Conservation (phyloP, 2,797 vertebrate genomes). For the Catamblyrhynchus diadema region DNA sequence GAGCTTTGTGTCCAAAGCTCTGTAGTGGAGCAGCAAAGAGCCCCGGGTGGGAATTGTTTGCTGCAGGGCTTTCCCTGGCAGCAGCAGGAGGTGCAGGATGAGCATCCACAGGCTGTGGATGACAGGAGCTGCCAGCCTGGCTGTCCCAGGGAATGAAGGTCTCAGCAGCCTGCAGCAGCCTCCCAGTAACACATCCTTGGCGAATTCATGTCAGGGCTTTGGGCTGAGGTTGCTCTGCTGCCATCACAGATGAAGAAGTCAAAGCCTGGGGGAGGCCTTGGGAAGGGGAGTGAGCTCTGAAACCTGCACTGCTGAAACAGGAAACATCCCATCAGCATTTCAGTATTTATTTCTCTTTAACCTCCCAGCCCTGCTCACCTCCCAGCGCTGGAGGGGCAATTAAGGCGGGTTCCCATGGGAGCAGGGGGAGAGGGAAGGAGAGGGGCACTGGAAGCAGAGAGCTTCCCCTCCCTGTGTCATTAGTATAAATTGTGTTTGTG, state of each 20-base stretch:
- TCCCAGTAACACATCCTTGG: neutral
- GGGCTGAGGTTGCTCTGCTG: neutral
- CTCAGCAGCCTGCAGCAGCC: neutral
- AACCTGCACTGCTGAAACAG: neutral
- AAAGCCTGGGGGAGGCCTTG: neutral
- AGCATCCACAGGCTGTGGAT: neutral
- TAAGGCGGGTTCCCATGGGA: neutral
- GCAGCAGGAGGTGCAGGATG: neutral
- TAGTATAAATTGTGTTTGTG: constrained; percentile 69
- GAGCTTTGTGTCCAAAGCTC: neutral
- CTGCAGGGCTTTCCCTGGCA: neutral
- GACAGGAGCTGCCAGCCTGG: neutral
- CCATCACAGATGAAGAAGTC: neutral
- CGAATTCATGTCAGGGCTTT: neutral
- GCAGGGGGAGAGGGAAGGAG: neutral
- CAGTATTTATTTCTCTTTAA: constrained; percentile 58
- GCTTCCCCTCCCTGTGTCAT: constrained; percentile 38
- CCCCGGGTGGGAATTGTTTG: rapidly evolving
- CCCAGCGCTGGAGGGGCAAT: constrained; percentile 29
- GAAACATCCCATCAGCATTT: constrained; percentile 36
- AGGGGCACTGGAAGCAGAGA: constrained; percentile 38
- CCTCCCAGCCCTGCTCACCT: constrained; percentile 32
- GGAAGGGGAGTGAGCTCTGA: neutral
- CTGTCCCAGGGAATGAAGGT: neutral
- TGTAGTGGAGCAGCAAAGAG: neutral